These are phyloP conservation scores for Spicauda simplicius DNA, from an alignment of 2,888 invertebrate species.

Conservation along the genomic window DNA sequence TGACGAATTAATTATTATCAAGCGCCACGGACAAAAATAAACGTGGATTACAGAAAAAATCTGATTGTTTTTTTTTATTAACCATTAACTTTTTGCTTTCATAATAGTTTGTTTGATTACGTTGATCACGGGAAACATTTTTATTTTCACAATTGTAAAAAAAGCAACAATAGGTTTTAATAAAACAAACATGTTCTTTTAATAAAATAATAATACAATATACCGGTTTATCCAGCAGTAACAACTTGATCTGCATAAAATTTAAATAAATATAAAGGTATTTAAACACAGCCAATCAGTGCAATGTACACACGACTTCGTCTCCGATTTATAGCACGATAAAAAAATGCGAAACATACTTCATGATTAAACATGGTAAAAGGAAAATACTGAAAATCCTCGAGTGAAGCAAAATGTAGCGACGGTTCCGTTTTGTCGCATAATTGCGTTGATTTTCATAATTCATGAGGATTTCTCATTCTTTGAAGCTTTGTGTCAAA, in stretches of 20 bases:
- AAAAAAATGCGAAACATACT: constrained; percentile 24
- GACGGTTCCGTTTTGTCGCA: constrained; percentile 17
- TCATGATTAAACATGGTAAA: constrained; percentile 9
- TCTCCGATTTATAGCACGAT: constrained; percentile 17
- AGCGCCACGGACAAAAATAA: no score
- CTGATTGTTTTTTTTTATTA: no score
- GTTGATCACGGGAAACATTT: no score
- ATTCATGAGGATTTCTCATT: constrained; percentile 30
- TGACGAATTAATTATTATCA: no score
- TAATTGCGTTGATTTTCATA: constrained; percentile 32
- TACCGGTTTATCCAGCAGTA: not conserved
- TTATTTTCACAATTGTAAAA: no score
- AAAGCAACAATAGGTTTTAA: no score
- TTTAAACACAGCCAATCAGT: constrained; percentile 15
- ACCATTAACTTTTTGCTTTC: no score
- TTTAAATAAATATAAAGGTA: constrained; percentile 1
- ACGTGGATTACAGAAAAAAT: no score
- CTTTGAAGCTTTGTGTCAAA: constrained; percentile 28
- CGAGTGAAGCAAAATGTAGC: constrained; percentile 16
- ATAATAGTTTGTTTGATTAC: no score
- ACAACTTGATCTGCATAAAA: not conserved
- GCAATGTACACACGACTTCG: constrained; percentile 18
- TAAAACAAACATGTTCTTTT: no score
- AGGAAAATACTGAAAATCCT: constrained; percentile 3
- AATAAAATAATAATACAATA: not conserved